Base-by-base conservation (phyloP, 2,888 invertebrate genomes). In the Aleiodes leptofemur region DNA sequence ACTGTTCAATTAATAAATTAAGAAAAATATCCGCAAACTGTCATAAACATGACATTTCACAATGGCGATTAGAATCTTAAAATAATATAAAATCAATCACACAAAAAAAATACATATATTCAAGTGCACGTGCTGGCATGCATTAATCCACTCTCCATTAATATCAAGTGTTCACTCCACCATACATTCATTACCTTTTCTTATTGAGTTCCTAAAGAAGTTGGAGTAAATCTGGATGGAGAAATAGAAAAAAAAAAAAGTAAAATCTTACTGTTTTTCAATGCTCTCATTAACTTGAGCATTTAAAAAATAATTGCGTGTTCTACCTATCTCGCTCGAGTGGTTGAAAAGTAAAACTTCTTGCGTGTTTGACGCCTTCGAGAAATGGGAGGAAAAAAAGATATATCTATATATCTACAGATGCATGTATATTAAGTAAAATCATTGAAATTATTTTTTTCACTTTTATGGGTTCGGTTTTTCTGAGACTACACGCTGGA, bases 201-300 rank as follows among this genome's bases (percentile, higher is more conserved):
- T 13, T 8, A 16, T 48, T 11, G 11, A 9, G 50, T 13, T 7
- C 29, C 7, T 48, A 14, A 48, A 64, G n/a, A 6, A 64, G 43
- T 64, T 43, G 43, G 1, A 34, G n/a, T 64, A n/a, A 23, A 13
- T 34, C 13, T 38, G 14, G 6, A 48, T 59, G 57, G 50, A 16
- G 50, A 66, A 43, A 50, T 3, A 23, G 66, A 50, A 43, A 14
- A 43, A 13, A 66, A 66, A 43, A 11, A 70, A 70, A 55, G 29
- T 57, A 43, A 64, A 48, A 64, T 64, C 64, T 64, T 14, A 64
- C 64, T 48, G 7, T 43, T 64, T 70, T 70, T 74, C 16, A 43
- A 53, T 48, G 61, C 74, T 75, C 70, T 75, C 74, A 71, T 75
- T 71, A 66, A 68, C 51, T 71, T 75, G 66, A 66, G 59, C 69